Conservation (phyloP, 2,888 invertebrate species). For the Pyrgus malvae region DNA sequence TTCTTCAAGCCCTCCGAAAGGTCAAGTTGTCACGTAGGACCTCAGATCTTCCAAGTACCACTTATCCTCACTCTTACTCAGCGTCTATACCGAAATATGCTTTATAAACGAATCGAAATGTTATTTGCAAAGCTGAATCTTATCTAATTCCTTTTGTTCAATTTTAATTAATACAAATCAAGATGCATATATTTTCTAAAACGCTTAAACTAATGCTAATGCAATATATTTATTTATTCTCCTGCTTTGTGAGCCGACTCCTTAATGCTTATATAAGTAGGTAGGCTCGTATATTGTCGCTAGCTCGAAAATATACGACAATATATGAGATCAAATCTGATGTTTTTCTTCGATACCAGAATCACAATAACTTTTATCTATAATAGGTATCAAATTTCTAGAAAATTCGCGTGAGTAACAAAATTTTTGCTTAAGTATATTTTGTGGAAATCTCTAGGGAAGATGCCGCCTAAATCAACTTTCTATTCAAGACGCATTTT, state of each 20-base stretch:
- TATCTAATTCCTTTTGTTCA: not conserved
- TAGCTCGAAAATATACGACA: too few relatives aligned
- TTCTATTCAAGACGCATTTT: conserved; percentile 13
- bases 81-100: conserved; percentile 2
- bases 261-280: too few relatives aligned
- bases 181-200: not conserved
- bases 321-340: too few relatives aligned
- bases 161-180: not conserved
- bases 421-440: conserved; percentile 10
- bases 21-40: not conserved
- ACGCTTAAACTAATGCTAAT: too few relatives aligned
- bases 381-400: too few relatives aligned
- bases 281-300: too few relatives aligned
- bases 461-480: not conserved
- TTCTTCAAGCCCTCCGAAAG: not conserved
- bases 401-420: too few relatives aligned
- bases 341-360: too few relatives aligned
- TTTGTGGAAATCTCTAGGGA: not conserved
- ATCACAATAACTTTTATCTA: not conserved
- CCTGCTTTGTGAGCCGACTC: too few relatives aligned
- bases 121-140: not conserved
- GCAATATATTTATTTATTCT: too few relatives aligned
- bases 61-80: not conserved
- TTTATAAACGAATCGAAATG: conserved; percentile 1
- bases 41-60: not conserved